Evolutionary conservation across 2,113 vertebrate genomes (phyloP).

Genomic region (Pyrgilauda ruficollis): DNA sequence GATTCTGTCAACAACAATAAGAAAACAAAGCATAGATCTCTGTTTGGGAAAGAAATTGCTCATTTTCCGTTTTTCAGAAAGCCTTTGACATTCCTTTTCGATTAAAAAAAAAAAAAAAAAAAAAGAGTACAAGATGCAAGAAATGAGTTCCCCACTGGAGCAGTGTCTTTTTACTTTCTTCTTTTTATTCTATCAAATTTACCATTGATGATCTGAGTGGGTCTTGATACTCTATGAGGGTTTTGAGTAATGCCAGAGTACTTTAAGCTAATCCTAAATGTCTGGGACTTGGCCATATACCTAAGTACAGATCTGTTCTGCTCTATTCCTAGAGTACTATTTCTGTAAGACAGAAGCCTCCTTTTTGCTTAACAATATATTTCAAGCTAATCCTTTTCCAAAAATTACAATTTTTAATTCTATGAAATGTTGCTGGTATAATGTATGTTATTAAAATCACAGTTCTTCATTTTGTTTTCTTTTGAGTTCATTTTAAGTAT

Average conservation of each 20-base stretch:
- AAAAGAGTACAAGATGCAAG: neutral
- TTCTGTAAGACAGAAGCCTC: neutral
- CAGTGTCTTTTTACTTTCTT: neutral
- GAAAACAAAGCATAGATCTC: constrained; percentile 5
- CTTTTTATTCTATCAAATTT: neutral
- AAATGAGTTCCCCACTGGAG: constrained; percentile 1
- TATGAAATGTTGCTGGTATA: neutral
- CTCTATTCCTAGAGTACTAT: neutral
- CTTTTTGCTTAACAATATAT: neutral
- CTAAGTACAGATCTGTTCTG: neutral
- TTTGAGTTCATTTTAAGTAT: constrained; percentile 14
- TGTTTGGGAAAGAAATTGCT: constrained; percentile 16
- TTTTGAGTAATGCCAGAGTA: neutral
- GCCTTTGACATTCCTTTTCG: neutral
- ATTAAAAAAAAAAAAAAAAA: neutral
- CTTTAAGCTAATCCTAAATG: neutral
- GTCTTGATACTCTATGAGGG: neutral
- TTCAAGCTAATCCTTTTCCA: neutral
- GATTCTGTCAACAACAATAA: constrained; percentile 43
- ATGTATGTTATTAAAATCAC: constrained; percentile 21
- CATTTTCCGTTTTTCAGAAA: constrained; percentile 17
- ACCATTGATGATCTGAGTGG: neutral
- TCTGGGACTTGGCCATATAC: neutral
- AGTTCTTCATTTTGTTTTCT: constrained; percentile 16
- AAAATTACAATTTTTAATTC: constrained; percentile 26